Evolutionary conservation across 64 coral and sea anemone species (phyloP).

Genomic region (Montipora capricornis): DNA sequence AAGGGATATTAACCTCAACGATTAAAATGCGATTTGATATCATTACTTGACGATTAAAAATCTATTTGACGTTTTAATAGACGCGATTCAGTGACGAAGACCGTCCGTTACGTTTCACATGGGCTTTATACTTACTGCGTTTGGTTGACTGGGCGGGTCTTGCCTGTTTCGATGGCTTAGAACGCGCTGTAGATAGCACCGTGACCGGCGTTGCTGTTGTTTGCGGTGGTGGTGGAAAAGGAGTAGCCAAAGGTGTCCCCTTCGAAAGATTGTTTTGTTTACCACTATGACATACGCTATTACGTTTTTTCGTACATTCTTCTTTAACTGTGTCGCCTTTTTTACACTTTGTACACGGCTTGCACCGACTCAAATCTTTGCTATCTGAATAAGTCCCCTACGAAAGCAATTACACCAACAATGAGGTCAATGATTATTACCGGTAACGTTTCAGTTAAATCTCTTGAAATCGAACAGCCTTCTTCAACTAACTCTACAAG

Average conservation of each 20-base stretch:
- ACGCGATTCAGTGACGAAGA: too few species aligned
- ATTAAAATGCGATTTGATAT: too few species aligned
- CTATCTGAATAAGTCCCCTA: neutral
- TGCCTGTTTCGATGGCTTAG: neutral
- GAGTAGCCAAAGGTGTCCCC: too few species aligned
- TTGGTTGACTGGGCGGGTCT: neutral
- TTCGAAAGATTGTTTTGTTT: slow-evolving; percentile 4
- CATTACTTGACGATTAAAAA: too few species aligned
- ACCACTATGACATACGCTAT: neutral
- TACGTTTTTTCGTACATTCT: neutral
- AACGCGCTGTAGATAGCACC: neutral
- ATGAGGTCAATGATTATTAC: neutral
- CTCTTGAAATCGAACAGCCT: too few species aligned
- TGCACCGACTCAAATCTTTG: slow-evolving; percentile 2
- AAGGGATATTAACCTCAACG: too few species aligned
- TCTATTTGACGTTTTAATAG: too few species aligned
- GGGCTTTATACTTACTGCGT: neutral
- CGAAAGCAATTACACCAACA: neutral
- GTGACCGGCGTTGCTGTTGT: neutral
- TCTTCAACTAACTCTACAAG: too few species aligned
- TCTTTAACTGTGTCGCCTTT: neutral
- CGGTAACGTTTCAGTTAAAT: too few species aligned
- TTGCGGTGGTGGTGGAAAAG: neutral
- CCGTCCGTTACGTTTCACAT: neutral
- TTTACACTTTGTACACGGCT: slow-evolving; percentile 5